Percentiles rank a stretch among this genome's conserved stretches.
phyloP scores from a whole-genome alignment of 1,140 invertebrate species.

The Drosophila seguyi region DNA sequence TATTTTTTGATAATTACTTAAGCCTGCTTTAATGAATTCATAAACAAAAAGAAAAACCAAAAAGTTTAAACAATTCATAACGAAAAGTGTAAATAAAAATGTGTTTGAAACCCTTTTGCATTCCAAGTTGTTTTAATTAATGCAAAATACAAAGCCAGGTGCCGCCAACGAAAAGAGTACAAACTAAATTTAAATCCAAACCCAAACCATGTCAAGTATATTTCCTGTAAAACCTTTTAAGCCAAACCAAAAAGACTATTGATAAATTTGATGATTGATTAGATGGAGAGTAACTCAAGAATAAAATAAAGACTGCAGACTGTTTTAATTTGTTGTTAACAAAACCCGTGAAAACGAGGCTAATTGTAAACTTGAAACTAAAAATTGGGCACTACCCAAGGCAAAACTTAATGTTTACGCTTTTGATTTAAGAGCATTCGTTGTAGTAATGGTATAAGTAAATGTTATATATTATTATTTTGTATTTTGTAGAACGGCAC shows the following conservation, averaged over 20 bases:
- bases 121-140: constrained; percentile 82
- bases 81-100: constrained; percentile 62
- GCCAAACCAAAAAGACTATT: constrained; percentile 34
- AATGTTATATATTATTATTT: constrained; percentile 60
- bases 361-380: constrained; percentile 35
- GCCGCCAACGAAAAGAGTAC: constrained; percentile 57
- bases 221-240: constrained; percentile 37
- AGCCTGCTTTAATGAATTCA: constrained; percentile 30
- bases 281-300: constrained; percentile 52
- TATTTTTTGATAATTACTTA: constrained; percentile 50
- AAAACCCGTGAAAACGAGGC: constrained; percentile 21
- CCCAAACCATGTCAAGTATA: constrained; percentile 53
- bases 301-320: constrained; percentile 79
- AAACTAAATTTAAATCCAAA: constrained; percentile 49
- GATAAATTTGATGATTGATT: constrained; percentile 49
- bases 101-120: constrained; percentile 77
- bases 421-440: constrained; percentile 64
- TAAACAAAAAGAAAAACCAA: constrained; percentile 1
- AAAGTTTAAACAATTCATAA: constrained; percentile 24
- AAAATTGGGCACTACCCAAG: constrained; percentile 24
- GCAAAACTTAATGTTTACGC: constrained; percentile 28
- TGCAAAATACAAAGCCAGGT: constrained; percentile 69
- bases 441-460: constrained; percentile 63
- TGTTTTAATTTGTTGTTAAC: constrained; percentile 72
- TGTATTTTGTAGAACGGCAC: constrained; percentile 81